Conservation (phyloP, 2,113 vertebrate genomes). For the Tricholaema leucomelas region DNA sequence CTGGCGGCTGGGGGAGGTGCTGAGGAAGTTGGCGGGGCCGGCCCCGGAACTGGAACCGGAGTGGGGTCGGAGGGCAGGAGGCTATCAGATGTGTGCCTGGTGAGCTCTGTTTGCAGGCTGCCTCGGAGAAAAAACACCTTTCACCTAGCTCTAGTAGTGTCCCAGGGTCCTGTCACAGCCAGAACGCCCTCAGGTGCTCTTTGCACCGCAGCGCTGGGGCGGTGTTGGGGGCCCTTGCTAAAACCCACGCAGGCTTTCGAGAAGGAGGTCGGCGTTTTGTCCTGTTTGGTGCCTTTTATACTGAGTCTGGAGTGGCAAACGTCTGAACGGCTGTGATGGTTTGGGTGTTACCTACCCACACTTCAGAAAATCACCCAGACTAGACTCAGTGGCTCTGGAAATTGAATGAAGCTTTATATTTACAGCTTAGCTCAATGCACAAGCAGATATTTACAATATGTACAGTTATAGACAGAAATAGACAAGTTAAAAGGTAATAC, state of each 20-base stretch:
- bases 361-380: too few relatives aligned
- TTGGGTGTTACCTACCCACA: too few relatives aligned
- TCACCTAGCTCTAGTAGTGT: neutral
- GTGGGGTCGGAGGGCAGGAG: rapidly evolving
- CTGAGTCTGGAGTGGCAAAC: neutral
- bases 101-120: rapidly evolving
- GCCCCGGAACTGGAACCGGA: neutral
- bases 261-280: neutral
- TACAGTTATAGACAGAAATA: too few relatives aligned
- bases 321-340: too few relatives aligned
- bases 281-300: too few relatives aligned
- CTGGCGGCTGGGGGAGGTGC: too few relatives aligned
- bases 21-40: neutral
- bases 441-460: too few relatives aligned
- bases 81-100: rapidly evolving
- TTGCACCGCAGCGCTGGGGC: rapidly evolving
- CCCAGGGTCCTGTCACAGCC: rapidly evolving
- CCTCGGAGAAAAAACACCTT: rapidly evolving
- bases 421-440: too few relatives aligned
- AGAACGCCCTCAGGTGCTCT: rapidly evolving
- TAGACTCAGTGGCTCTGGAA: too few relatives aligned
- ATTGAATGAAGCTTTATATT: too few relatives aligned
- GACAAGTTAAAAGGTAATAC: too few relatives aligned
- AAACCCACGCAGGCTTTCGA: neutral
- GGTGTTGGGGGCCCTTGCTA: too few relatives aligned